These are phyloP conservation scores for Eretmocerus hayati DNA, from an alignment of 2,888 invertebrate species.

Conservation along the genomic window DNA sequence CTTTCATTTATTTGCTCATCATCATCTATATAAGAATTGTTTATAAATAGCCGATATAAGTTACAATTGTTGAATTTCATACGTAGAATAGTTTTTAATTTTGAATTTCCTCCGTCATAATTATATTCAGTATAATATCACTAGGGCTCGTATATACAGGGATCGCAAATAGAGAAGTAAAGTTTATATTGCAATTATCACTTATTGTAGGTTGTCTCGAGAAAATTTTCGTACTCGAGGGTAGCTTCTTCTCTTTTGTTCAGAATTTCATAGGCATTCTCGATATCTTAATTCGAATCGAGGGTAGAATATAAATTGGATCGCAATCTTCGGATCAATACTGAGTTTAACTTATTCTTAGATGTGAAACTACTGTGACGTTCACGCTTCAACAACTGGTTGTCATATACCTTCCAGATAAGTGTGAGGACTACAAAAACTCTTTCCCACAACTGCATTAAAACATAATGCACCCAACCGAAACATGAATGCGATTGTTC, in stretches of 20 bases:
- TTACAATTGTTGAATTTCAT: constrained; percentile 44
- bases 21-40: too few species aligned
- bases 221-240: constrained; percentile 10
- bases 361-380: too few species aligned
- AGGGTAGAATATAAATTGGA: too few species aligned
- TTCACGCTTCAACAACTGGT: too few species aligned
- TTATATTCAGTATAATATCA: constrained; percentile 42
- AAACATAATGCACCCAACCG: too few species aligned
- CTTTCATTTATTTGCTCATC: constrained; percentile 38
- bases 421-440: too few species aligned
- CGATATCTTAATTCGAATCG: too few species aligned
- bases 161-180: constrained; percentile 40
- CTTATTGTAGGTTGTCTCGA: constrained; percentile 21
- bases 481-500: too few species aligned
- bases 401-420: too few species aligned
- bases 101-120: constrained; percentile 21
- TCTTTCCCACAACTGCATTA: too few species aligned
- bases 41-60: constrained; percentile 35
- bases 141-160: constrained; percentile 47
- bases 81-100: constrained; percentile 36
- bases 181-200: constrained; percentile 41
- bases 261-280: not conserved
- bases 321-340: too few species aligned
- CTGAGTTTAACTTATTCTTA: too few species aligned
- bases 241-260: not conserved